Base-by-base conservation (phyloP, 2,888 invertebrate genomes). In the Cheilosia scutellata region DNA sequence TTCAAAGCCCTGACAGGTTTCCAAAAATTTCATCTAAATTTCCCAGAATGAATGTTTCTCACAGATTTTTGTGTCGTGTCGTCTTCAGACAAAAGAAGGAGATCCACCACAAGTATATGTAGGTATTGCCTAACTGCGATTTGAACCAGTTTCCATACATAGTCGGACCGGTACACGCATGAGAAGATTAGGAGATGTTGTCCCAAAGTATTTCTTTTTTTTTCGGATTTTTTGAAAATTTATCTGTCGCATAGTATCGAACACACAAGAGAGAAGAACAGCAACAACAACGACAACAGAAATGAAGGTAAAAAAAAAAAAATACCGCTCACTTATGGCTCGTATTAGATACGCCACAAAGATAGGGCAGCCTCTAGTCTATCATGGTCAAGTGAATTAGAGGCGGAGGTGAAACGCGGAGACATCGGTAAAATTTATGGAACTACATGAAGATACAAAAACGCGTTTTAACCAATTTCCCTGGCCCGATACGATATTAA, bases 1-100 rank as follows among this genome's bases (percentile, higher is more conserved):
- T 87, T 82, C 82, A 87, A 87, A 82, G 87, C 87, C 87, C 87
- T 82, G 87, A 82, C 82, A 87, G 87, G 87, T 82, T 87, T 87
- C 87, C 82, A 42, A 87, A 87, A 87, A 87, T 87, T 87, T 87
- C 82, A 77, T 82, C 82, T 87, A 87, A 87, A 87, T 87, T 87
- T 87, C 87, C 87, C 87, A 82, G 87, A 87, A 87, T 78, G 65
- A 82, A 82, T 87, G 82, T 87, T 87, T 87, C 87, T 87, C 87
- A 87, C 78, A 63, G 82, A 86, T 76, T 75, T 58, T 9, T 47
- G 47, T 71, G 37, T 70, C 51, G 51, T 37, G 31, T 51, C n/a
- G 37, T 33, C 47, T 47, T 47, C 27, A 20, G 51, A 40, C 49
- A 66, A 27, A 16, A 53, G 63, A 31, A 57, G 47, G 37, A 75